Conservation (phyloP, 2,888 invertebrate species). For the Microplitis manilae region DNA sequence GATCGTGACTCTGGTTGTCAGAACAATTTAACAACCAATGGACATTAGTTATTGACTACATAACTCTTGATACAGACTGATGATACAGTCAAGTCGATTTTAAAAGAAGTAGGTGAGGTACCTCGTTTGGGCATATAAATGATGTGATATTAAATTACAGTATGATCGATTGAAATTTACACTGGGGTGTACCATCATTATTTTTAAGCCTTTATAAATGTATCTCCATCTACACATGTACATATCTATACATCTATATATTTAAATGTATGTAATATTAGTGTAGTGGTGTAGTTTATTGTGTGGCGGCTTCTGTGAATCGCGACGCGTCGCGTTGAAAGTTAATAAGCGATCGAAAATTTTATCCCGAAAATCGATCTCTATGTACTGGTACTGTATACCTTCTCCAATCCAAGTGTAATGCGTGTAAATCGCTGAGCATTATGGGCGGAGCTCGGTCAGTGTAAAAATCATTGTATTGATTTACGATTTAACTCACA, state of each 20-base stretch:
- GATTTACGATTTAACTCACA: constrained; percentile 45
- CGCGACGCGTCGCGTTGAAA: constrained; percentile 41
- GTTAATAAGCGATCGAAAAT: constrained; percentile 45
- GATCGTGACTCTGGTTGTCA: neutral
- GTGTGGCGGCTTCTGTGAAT: constrained; percentile 13
- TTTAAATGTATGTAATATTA: constrained; percentile 6
- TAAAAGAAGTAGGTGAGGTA: constrained; percentile 15
- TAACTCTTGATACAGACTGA: neutral
- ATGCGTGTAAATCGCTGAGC: constrained; percentile 48
- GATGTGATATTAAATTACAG: constrained; percentile 31
- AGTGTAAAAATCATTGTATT: constrained; percentile 44
- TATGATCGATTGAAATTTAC: constrained; percentile 36
- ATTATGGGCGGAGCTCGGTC: constrained; percentile 45
- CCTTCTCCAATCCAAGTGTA: constrained; percentile 41
- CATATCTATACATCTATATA: neutral
- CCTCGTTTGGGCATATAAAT: neutral
- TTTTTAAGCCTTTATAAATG: neutral
- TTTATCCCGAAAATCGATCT: constrained; percentile 46
- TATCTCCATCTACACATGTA: constrained; percentile 4
- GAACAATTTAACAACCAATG: neutral
- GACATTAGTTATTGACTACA: neutral
- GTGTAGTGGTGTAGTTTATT: neutral
- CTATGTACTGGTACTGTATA: no score
- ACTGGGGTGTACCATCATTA: constrained; percentile 1
- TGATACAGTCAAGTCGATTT: neutral